Conservation (phyloP, 2,888 invertebrate genomes). For the Heliconius sara region DNA sequence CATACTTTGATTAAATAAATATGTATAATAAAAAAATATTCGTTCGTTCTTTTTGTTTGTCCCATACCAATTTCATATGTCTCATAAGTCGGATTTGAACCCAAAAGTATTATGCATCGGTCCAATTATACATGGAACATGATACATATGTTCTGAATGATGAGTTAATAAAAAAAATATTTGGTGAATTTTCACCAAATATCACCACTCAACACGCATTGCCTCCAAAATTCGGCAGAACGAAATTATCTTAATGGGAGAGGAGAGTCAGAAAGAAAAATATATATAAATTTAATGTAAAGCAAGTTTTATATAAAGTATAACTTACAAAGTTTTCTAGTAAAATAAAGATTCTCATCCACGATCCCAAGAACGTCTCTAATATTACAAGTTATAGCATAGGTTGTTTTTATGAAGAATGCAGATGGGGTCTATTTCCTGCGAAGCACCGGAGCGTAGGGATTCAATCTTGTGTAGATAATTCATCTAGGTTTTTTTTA, state of each 20-base stretch:
- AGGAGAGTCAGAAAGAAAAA: too few relatives aligned
- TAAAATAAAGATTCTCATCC: neutral
- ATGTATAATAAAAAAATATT: too few relatives aligned
- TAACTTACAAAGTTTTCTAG: constrained; percentile 1
- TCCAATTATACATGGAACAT: too few relatives aligned
- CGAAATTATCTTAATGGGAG: too few relatives aligned
- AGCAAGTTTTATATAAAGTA: neutral
- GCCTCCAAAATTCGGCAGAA: too few relatives aligned
- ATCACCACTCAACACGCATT: too few relatives aligned
- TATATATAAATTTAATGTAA: neutral
- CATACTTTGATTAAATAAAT: too few relatives aligned
- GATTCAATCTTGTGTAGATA: constrained; percentile 48
- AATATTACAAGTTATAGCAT: neutral
- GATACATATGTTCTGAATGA: too few relatives aligned
- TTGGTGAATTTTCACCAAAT: neutral
- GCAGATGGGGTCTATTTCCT: constrained; percentile 40
- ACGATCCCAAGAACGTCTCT: constrained; percentile 12
- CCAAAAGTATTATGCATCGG: too few relatives aligned
- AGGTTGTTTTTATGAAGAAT: constrained; percentile 20
- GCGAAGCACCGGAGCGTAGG: constrained; percentile 43
- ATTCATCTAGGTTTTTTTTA: constrained; percentile 34
- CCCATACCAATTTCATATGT: too few relatives aligned
- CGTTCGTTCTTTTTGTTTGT: too few relatives aligned
- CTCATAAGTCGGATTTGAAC: too few relatives aligned
- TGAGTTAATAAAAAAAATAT: neutral